A percentile compares a stretch with the other conserved stretches of the same genome.
phyloP scores from a whole-genome alignment of 2,797 vertebrate genomes.

The Prunella strophiata region DNA sequence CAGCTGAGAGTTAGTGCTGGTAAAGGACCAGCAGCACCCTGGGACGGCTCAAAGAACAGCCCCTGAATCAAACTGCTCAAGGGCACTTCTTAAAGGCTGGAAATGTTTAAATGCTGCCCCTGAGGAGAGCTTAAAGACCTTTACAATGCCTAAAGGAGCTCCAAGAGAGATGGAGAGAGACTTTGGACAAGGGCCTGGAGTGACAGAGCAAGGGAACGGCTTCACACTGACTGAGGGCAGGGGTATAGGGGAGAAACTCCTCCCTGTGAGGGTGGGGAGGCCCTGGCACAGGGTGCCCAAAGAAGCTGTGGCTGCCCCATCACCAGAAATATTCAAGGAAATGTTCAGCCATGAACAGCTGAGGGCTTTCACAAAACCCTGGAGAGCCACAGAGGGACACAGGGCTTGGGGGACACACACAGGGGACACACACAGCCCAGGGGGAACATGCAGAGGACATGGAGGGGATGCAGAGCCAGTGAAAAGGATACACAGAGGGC shows the following conservation, averaged over 20 bases:
- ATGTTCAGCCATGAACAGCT: neutral
- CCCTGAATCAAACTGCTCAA: neutral
- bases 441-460: neutral
- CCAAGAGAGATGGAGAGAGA: neutral
- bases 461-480: neutral
- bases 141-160: neutral
- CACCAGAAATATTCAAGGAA: neutral
- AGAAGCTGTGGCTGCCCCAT: neutral
- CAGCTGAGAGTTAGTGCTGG: accelerated
- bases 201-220: neutral
- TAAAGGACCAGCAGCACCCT: neutral
- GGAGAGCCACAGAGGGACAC: neutral
- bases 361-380: neutral
- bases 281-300: neutral
- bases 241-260: neutral
- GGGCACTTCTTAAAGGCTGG: too few relatives aligned
- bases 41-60: neutral
- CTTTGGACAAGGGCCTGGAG: neutral
- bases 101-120: neutral
- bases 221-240: neutral
- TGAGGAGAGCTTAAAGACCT: neutral
- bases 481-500: neutral
- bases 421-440: neutral
- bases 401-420: neutral
- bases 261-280: neutral